These are phyloP conservation scores for Muscicapa adusta DNA, from an alignment of 2,113 vertebrate species.

Conservation along the genomic window DNA sequence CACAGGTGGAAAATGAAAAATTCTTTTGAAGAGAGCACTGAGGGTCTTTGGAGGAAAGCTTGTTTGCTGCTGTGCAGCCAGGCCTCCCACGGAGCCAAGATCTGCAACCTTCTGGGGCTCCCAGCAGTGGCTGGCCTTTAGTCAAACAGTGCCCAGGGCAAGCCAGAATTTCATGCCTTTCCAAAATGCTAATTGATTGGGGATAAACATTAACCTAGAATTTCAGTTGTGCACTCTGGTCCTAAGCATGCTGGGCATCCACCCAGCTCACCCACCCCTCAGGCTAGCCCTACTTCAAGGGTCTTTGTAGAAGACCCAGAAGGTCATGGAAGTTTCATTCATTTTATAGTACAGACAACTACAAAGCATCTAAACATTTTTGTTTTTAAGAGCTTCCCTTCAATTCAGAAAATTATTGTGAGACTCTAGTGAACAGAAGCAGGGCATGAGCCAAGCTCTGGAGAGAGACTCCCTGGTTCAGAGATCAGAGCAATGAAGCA, in stretches of 20 bases:
- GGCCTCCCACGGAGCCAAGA: conserved; percentile 42
- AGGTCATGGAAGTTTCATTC: neutral
- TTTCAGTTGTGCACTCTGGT: neutral
- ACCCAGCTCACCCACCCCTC: neutral
- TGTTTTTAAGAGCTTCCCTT: neutral
- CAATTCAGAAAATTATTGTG: neutral
- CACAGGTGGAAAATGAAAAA: conserved; percentile 61
- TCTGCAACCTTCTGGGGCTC: conserved; percentile 51
- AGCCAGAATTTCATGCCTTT: conserved; percentile 65
- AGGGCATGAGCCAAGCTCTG: neutral
- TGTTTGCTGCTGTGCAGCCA: neutral
- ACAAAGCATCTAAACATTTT: neutral
- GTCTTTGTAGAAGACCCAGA: neutral
- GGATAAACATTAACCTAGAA: conserved; percentile 64
- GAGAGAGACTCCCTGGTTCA: neutral
- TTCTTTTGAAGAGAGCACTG: conserved; percentile 46
- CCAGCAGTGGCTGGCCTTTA: conserved; percentile 34
- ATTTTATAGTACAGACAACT: neutral
- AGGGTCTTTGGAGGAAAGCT: conserved; percentile 47
- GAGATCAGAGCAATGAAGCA: neutral
- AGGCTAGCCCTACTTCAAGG: conserved; percentile 8
- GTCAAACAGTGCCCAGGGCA: conserved; percentile 53
- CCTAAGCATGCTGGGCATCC: neutral
- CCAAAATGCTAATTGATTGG: conserved; percentile 62
- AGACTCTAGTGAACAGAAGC: neutral